Base-by-base conservation (phyloP, 2,888 invertebrate genomes). In the Caenorhabditis virilis region DNA sequence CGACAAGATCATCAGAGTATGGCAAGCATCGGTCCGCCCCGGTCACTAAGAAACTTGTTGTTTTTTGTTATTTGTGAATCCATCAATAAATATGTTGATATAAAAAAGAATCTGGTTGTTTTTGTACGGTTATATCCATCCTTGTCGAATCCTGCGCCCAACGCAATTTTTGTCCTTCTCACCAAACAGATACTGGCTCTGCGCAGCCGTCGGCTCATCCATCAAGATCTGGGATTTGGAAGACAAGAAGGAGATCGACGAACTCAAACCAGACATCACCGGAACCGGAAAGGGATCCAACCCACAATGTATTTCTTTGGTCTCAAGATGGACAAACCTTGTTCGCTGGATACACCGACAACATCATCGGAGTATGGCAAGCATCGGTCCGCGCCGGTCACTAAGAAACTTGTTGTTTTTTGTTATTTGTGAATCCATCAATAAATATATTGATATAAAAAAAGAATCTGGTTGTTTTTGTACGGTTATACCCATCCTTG, bases 151-250 rank as follows among this genome's bases (percentile, higher is more conserved):
- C n/a, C 95, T 84, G 92, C 92, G 85, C 97, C 98, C 87, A 95
- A 95, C 80, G 92, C 97, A 4, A 87, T n/a, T n/a, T n/a, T n/a
- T 98, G 80, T 93, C 94, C 89, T 98, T 99, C 90, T 95, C 95
- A 71, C 98, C 98, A 69, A 98, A 98, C 88, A 83, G 75, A 66
- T 98, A 98, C 84, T 98, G 98, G 98, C 89, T 99, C 73, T 98
- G 98, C 85, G 98, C 95, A 83, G 98, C 98, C 22, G 95, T 92
- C 83, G 97, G 97, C 80, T 92, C 95, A 72, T 91, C 91, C 79
- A 95, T 98, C 85, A 95, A 95, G 87, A 97, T 98, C 85, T 98
- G 97, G 97, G 97, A 99, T 88, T 88, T 98, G 86, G 97, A 98
- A 87, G 94, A 93, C 87, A 98, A 98, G 88, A 93, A 94, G 85